phyloP scores from a whole-genome alignment of 2,888 invertebrate genomes.

The Polydesmus complanatus region DNA sequence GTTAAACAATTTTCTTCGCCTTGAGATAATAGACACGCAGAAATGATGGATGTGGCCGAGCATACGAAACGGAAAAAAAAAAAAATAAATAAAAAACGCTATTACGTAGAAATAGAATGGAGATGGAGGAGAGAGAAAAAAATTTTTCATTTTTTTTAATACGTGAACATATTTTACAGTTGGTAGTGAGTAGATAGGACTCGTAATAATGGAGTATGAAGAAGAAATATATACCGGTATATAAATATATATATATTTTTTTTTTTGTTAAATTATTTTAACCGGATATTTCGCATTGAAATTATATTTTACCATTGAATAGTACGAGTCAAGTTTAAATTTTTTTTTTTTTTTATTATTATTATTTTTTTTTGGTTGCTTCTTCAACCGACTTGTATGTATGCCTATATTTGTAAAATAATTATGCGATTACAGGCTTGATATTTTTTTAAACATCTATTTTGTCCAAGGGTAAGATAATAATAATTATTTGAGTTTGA shows the following conservation, averaged over 20 bases:
- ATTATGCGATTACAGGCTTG: background rate
- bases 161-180: too few relatives aligned
- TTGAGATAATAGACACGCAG: background rate
- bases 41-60: background rate
- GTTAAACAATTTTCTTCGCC: background rate
- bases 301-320: background rate
- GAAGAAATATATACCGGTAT: too few relatives aligned
- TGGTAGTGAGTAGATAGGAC: too few relatives aligned
- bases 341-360: too few relatives aligned
- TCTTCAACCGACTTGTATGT: too few relatives aligned
- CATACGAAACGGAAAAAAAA: background rate
- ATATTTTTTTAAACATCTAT: background rate
- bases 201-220: too few relatives aligned
- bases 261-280: background rate
- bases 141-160: too few relatives aligned
- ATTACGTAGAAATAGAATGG: background rate
- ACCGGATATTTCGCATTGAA: background rate
- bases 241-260: background rate
- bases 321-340: too few relatives aligned
- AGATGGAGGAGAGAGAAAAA: background rate
- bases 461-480: background rate
- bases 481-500: background rate
- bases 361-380: too few relatives aligned
- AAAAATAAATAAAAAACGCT: background rate
- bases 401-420: background rate